Conservation (phyloP, 2,888 invertebrate species). For the Macaria notata region DNA sequence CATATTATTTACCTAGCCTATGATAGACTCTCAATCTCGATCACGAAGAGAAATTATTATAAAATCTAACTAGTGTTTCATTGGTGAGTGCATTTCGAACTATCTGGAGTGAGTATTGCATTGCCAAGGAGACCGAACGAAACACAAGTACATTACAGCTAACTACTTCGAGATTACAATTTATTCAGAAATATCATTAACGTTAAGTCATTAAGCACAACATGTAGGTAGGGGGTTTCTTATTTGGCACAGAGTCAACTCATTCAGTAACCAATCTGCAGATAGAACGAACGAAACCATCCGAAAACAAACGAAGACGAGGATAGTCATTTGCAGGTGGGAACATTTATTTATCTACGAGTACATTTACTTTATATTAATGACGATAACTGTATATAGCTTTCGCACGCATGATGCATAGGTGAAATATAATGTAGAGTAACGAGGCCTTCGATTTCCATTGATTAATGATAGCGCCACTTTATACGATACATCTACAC, state of each 20-base stretch:
- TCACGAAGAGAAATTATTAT: constrained; percentile 81
- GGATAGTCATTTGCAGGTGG: constrained; percentile 38
- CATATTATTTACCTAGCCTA: constrained; percentile 79
- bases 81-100: constrained; percentile 75
- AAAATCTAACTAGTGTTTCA: constrained; percentile 78
- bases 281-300: constrained; percentile 9
- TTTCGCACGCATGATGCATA: constrained; percentile 24
- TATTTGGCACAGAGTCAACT: constrained; percentile 71
- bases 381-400: constrained; percentile 26
- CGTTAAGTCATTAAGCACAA: constrained; percentile 53
- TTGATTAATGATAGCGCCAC: constrained; percentile 7
- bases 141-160: constrained; percentile 73
- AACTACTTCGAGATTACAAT: constrained; percentile 67
- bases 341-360: constrained; percentile 37
- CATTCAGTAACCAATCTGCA: constrained; percentile 1
- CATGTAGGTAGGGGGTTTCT: constrained; percentile 53
- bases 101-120: constrained; percentile 70
- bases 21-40: constrained; percentile 80
- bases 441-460: constrained; percentile 28
- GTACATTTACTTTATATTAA: constrained; percentile 33
- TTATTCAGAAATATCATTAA: constrained; percentile 58
- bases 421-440: constrained; percentile 29
- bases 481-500: constrained; percentile 13
- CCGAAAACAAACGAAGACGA: constrained; percentile 28
- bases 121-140: constrained; percentile 68